Percentiles rank a stretch among this genome's conserved stretches.
Evolutionary conservation across 2,113 vertebrate genomes (phyloP).

Genomic region (Catagonus wagneri): DNA sequence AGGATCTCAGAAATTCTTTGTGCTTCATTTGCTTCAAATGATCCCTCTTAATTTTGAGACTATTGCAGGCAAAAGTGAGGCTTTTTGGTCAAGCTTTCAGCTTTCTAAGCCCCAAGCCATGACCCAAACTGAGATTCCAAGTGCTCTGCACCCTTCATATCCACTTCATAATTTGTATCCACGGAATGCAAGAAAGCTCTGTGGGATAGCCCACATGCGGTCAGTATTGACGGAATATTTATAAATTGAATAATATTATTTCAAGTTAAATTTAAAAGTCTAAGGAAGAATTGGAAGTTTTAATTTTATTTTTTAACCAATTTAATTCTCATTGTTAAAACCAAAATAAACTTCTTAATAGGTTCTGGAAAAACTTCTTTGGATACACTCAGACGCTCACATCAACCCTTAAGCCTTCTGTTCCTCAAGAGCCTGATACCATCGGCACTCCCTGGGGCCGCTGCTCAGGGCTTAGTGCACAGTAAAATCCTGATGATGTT

Average conservation of each 20-base stretch:
- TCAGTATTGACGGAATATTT: background rate
- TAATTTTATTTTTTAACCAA: background rate
- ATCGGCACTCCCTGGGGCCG: background rate
- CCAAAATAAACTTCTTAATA: slow-evolving; percentile 33
- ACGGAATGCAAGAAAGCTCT: background rate
- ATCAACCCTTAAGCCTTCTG: background rate
- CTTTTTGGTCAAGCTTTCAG: background rate
- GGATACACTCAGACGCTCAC: background rate
- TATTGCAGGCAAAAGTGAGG: background rate
- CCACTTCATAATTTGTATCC: background rate
- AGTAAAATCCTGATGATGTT: background rate
- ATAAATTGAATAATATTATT: background rate
- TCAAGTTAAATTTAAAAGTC: background rate
- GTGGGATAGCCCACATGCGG: background rate
- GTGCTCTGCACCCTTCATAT: background rate
- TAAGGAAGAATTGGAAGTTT: background rate
- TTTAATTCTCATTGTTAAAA: background rate
- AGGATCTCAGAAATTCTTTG: background rate
- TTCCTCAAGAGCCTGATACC: background rate
- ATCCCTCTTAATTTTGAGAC: background rate
- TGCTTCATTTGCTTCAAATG: background rate
- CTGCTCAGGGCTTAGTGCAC: background rate
- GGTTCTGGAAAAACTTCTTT: background rate
- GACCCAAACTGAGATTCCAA: background rate
- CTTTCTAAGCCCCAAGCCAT: background rate